Base-by-base conservation (phyloP, 2,888 invertebrate species). In the Liopterus haemorrhoidalis region DNA sequence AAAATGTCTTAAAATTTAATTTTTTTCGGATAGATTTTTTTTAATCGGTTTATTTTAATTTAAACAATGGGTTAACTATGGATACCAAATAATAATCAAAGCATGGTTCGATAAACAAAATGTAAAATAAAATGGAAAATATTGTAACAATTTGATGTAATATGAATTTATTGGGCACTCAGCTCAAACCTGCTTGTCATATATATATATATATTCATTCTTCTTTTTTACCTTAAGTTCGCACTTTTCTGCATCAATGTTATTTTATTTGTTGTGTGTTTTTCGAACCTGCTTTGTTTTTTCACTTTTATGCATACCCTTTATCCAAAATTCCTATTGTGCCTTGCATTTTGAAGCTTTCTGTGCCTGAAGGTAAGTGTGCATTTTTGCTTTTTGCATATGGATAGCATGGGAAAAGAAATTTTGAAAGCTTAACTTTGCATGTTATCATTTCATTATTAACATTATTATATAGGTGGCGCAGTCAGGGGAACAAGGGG, bases 231-330 rank as follows among this genome's bases (percentile, higher is more conserved):
- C 56, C 56, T 59, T 50, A 48, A n/a, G 49, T 50, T 54, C 50
- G 51, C 53, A 52, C 57, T 54, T 59, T 55, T 58, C 53, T 51
- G 42, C 43, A 49, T 49, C 49, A 44, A 49, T 51, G 48, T 59
- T 60, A 54, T 57, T 55, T 54, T 54, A 54, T 57, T 52, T 59
- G 55, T 61, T 60, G 52, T 55, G 48, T 60, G 59, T 64, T 37
- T 60, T 61, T 65, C 64, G 68, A 68, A 69, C 67, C 66, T 68
- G 68, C 68, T 67, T 69, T 68, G 66, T 67, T 61, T 62, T 59
- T 57, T 60, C 49, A 57, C 59, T 57, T 53, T 49, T 38, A 44
- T 44, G 44, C 44, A 44, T 45, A 15, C 49, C 51, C 54, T 46
- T 44, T 45, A 33, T 55, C 54, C 53, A 51, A 40, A 25, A 46